Evolutionary conservation across 92 coral and sea anemone genomes (phyloP), one percentile per base, ranked within the genome.

Genomic region (Phenganax subtilis): DNA sequence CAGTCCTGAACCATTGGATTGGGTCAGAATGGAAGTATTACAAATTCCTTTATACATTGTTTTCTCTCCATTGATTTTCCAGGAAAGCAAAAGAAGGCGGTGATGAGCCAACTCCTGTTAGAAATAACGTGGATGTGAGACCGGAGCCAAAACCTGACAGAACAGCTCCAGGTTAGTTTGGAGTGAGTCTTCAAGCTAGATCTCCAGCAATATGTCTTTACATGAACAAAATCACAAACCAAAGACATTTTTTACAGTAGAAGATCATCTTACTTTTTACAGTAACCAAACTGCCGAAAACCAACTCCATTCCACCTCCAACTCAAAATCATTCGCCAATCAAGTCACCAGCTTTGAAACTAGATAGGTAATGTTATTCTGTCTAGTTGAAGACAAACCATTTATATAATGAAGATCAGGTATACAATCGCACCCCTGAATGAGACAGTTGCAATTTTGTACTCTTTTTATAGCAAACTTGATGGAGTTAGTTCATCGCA

Each of bases 401-500:
- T 37, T 37, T 37, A 37, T 37, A 37, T 37, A 37, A 20, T 37
- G 47, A 37, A 37, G 47, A 37, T 37, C 47, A 37, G 47, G 47
- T 2, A 37, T 1, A 1, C 3, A 37, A 37, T 37, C 47, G 2
- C 47, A 5, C 47, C 47, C 47, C 47, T 37, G 47, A 37, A 37
- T 37, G 47, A 37, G 47, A 37, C 47, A 61, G 67, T 61, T 8
- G 1, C 1, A 7, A 0, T 7, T 61, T 30, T 66, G 37, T 37
- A 10, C 5, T 37, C 14, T 0, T 17, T 37, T 6, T 12, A 10
- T 53, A 68, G 73, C 73, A 68, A 68, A 28, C 12, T 20, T 67
- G 97, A 91, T 20, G 54, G 87, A 76, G 51, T 88, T 64, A 84
- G 88, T 76, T 89, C 75, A 61, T 89, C 87, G 9, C 97, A 91